Conservation (phyloP, 2,797 vertebrate genomes). For the Syngnathus rostellatus region DNA sequence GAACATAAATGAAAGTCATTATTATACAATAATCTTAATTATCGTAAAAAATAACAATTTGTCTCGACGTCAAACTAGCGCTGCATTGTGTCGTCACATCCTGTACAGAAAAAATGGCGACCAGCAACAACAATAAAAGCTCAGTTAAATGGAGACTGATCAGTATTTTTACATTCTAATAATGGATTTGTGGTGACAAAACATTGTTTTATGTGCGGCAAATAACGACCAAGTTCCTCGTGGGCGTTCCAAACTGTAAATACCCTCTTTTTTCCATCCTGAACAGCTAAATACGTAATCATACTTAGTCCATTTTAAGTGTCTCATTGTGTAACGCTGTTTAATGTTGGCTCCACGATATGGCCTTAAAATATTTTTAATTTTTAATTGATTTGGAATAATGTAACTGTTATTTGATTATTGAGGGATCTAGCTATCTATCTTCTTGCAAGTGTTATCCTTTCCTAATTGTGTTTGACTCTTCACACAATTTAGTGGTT, state of each 20-base stretch:
- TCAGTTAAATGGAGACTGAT: slow-evolving; percentile 16
- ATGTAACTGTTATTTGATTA: no score
- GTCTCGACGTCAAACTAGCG: neutral
- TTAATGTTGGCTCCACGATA: neutral
- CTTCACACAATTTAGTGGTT: no score
- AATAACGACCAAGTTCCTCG: slow-evolving; percentile 5
- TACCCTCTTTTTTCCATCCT: neutral
- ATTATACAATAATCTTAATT: neutral
- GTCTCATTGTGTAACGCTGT: neutral
- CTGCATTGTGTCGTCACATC: slow-evolving; percentile 40
- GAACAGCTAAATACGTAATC: neutral
- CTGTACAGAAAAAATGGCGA: slow-evolving; percentile 62
- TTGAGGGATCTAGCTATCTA: no score
- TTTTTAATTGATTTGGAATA: neutral
- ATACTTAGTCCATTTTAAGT: neutral
- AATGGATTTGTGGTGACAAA: neutral
- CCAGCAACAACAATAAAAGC: slow-evolving; percentile 4
- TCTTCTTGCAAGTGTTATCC: no score
- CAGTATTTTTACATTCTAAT: slow-evolving; percentile 1
- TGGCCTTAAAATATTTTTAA: neutral
- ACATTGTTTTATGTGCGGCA: neutral
- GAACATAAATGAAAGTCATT: neutral
- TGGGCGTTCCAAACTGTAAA: slow-evolving; percentile 17
- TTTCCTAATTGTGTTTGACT: no score
- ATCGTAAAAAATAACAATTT: neutral